phyloP scores from a whole-genome alignment of 2,113 vertebrate genomes.

The Eurystomus gularis region DNA sequence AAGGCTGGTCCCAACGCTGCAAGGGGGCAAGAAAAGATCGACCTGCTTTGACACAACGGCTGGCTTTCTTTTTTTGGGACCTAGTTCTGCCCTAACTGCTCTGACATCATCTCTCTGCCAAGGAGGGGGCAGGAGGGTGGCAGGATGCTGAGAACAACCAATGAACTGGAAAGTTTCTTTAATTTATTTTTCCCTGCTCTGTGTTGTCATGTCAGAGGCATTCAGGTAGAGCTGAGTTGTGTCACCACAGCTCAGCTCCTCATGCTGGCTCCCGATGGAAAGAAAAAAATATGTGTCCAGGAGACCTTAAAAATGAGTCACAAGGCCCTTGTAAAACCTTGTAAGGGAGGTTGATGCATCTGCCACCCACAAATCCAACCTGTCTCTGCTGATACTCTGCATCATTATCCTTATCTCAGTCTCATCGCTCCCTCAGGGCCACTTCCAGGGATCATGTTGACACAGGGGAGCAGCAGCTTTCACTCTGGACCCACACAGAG shows the following conservation, averaged over 20 bases:
- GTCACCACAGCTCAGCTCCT: background rate
- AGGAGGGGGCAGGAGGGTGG: background rate
- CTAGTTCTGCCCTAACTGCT: background rate
- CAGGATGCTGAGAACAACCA: background rate
- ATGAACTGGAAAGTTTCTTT: background rate
- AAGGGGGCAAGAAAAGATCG: background rate
- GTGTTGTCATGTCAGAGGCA: background rate
- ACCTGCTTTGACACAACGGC: background rate
- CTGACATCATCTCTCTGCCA: constrained; percentile 5
- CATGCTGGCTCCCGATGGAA: background rate
- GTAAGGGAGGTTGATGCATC: background rate
- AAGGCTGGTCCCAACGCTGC: background rate
- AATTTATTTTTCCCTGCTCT: background rate
- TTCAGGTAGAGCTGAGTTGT: background rate
- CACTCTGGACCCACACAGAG: background rate
- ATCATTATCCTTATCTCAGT: background rate
- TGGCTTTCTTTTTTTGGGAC: background rate
- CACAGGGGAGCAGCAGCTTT: background rate
- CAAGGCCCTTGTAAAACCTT: background rate
- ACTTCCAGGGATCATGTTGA: background rate
- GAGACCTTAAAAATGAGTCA: background rate
- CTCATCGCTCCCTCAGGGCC: background rate
- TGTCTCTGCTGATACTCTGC: background rate
- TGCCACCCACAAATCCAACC: background rate
- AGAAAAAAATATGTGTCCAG: background rate